Evolutionary conservation across 2,888 invertebrate genomes (phyloP).

Genomic region (Piscicola geometra): DNA sequence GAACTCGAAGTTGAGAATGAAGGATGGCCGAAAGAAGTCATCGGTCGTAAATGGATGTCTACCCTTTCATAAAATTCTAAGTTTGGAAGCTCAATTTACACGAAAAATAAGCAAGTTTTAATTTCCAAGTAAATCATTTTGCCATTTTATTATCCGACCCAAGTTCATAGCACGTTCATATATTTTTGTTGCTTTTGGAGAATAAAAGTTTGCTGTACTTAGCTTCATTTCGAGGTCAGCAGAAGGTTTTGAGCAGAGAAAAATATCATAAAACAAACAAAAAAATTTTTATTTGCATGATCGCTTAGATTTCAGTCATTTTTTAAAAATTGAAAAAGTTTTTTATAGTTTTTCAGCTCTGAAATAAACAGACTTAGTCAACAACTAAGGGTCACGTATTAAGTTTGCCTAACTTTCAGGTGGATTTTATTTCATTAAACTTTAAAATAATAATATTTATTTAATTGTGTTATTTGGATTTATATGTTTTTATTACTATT

Average conservation of each 20-base stretch:
- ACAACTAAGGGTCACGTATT: too few species aligned
- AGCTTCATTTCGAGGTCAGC: not conserved
- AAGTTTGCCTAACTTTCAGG: too few species aligned
- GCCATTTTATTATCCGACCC: not conserved
- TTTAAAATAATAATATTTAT: too few species aligned
- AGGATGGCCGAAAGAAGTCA: not conserved
- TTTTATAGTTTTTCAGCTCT: too few species aligned
- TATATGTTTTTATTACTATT: too few species aligned
- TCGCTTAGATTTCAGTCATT: not conserved
- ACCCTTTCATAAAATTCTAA: not conserved
- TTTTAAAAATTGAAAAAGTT: too few species aligned
- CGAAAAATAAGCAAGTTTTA: not conserved
- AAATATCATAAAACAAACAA: not conserved
- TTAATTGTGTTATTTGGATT: too few species aligned
- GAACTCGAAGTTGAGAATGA: not conserved
- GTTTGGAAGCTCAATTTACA: not conserved
- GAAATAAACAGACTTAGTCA: too few species aligned
- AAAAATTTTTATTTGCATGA: not conserved
- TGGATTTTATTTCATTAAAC: too few species aligned
- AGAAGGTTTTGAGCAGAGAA: too few species aligned
- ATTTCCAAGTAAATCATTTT: not conserved
- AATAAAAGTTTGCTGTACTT: not conserved
- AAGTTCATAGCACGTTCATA: not conserved
- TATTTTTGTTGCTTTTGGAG: conserved; percentile 13
- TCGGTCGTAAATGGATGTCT: not conserved